phyloP scores from a whole-genome alignment of 2,797 vertebrate species.

The Selene dorsalis region DNA sequence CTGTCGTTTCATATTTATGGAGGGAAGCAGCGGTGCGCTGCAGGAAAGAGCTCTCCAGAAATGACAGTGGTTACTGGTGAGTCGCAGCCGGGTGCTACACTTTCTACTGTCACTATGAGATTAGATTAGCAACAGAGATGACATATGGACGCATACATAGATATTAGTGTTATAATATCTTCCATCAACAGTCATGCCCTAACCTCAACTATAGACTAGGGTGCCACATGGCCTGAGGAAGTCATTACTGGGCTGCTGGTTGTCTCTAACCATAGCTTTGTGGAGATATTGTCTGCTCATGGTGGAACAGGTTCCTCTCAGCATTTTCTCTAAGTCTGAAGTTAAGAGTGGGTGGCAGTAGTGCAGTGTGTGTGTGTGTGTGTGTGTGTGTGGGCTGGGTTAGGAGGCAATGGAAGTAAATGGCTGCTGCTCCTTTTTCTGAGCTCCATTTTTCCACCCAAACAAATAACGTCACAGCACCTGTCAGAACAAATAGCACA shows the following conservation, averaged over 20 bases:
- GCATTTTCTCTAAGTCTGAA: conserved; percentile 24
- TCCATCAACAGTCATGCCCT: conserved; percentile 22
- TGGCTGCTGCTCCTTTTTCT: conserved; percentile 40
- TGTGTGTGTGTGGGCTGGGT: not conserved
- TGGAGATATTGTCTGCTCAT: conserved; percentile 34
- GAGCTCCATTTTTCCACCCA: conserved; percentile 71
- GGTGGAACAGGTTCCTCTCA: conserved; percentile 36
- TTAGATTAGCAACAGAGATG: conserved; percentile 39
- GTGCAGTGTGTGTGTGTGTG: no score
- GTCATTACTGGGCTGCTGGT: conserved; percentile 33
- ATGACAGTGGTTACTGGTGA: conserved; percentile 53
- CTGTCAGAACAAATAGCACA: conserved; percentile 60
- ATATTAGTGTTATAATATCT: conserved; percentile 40
- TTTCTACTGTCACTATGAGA: conserved; percentile 47
- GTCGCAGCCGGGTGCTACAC: conserved; percentile 47
- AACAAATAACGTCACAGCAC: conserved; percentile 71
- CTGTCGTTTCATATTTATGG: conserved; percentile 54
- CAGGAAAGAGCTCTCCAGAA: conserved; percentile 50
- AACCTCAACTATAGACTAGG: conserved; percentile 41
- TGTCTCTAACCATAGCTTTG: conserved; percentile 20
- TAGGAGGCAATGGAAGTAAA: conserved; percentile 41
- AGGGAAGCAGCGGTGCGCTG: conserved; percentile 14
- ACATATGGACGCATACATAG: conserved; percentile 11
- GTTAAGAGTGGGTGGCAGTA: not conserved
- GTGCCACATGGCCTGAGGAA: conserved; percentile 41